Evolutionary conservation across 1,140 invertebrate species (phyloP).

Genomic region (Luehdorfia chinensis): DNA sequence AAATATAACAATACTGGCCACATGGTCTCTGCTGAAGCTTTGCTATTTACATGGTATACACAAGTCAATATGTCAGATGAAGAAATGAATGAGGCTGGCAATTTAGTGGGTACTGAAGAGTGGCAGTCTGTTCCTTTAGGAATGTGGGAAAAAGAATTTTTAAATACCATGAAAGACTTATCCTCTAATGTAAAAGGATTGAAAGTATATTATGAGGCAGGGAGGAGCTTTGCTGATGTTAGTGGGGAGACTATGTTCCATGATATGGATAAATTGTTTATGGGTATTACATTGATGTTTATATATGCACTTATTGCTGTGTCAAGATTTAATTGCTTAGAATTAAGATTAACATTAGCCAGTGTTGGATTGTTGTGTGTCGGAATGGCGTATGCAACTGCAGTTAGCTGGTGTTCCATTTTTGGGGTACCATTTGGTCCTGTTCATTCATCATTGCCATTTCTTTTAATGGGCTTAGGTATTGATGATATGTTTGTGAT

Average conservation of each 20-base stretch:
- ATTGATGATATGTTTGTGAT: conserved; percentile 91
- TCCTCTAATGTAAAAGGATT: conserved; percentile 49
- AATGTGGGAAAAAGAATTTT: conserved; percentile 82
- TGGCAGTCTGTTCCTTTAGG: conserved; percentile 82
- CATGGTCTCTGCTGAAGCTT: conserved; percentile 80
- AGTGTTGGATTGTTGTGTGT: conserved; percentile 84
- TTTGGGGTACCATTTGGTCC: conserved; percentile 87
- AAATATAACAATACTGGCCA: conserved; percentile 78
- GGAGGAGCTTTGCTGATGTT: conserved; percentile 86
- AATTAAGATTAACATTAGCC: conserved; percentile 82
- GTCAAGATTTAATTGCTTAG: conserved; percentile 86
- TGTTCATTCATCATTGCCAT: conserved; percentile 89
- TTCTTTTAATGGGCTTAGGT: conserved; percentile 88
- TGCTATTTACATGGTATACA: conserved; percentile 81
- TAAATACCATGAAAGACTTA: conserved; percentile 73
- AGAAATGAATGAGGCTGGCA: conserved; percentile 81
- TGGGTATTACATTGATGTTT: conserved; percentile 85
- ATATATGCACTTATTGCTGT: conserved; percentile 85
- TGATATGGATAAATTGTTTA: conserved; percentile 83
- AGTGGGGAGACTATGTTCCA: conserved; percentile 82
- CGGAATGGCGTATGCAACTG: conserved; percentile 85
- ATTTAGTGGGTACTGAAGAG: conserved; percentile 84
- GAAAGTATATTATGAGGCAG: conserved; percentile 80
- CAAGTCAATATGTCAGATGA: conserved; percentile 82
- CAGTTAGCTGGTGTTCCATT: conserved; percentile 85